These are phyloP conservation scores for Arnoldichthys spilopterus DNA, from an alignment of 2,797 vertebrate genomes.

Conservation along the genomic window DNA sequence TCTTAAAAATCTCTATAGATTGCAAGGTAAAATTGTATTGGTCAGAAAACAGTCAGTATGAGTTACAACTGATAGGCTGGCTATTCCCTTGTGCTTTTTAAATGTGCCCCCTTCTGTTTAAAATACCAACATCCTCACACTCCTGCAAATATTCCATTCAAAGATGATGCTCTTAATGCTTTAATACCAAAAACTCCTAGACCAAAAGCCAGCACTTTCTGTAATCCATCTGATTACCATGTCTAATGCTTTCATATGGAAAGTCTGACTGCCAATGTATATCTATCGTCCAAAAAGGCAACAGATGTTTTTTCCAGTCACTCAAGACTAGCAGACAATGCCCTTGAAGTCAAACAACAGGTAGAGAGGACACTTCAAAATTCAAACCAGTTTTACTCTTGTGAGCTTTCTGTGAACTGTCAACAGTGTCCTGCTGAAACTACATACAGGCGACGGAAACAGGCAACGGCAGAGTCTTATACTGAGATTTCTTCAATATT, in stretches of 20 bases:
- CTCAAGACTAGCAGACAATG: conserved; percentile 49
- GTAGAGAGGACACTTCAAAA: not conserved
- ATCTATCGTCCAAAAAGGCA: conserved; percentile 28
- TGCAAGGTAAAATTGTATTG: conserved; percentile 46
- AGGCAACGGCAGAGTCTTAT: not conserved
- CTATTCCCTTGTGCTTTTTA: conserved; percentile 42
- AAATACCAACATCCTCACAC: not conserved
- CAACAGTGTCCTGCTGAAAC: conserved; percentile 1
- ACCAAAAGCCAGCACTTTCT: not conserved
- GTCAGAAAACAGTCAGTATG: conserved; percentile 49
- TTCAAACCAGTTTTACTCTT: conserved; percentile 9
- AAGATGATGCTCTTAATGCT: not conserved
- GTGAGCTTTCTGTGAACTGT: not conserved
- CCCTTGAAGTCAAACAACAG: conserved; percentile 38
- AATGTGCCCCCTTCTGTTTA: conserved; percentile 22
- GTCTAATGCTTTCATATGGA: conserved; percentile 17
- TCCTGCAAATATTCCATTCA: not conserved
- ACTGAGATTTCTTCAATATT: not conserved
- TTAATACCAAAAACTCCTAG: not conserved
- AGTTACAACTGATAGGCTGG: conserved; percentile 34
- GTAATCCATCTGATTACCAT: not conserved
- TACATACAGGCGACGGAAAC: conserved; percentile 28
- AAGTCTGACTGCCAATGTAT: conserved; percentile 33
- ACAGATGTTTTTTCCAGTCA: conserved; percentile 36
- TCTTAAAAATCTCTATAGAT: conserved; percentile 27